Percentiles rank a stretch among this genome's conserved stretches.
Evolutionary conservation across 2,113 vertebrate genomes (phyloP).

Genomic region (Marcusenius ussheri): DNA sequence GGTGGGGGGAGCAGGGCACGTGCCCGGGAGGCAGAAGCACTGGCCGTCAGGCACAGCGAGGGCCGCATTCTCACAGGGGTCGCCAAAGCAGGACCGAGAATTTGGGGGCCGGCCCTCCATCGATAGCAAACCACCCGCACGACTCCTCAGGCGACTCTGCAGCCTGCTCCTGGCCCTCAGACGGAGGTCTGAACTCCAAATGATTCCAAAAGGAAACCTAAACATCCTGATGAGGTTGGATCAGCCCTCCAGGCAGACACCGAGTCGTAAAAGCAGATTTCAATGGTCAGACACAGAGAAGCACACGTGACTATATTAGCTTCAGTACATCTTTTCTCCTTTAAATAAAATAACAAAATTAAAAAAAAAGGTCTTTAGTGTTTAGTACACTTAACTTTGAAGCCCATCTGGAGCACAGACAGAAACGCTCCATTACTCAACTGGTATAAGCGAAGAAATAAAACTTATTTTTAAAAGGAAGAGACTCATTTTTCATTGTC

Average conservation of each 20-base stretch:
- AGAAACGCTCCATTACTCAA: not conserved
- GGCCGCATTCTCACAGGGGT: not conserved
- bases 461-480: not conserved
- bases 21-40: conserved; percentile 38
- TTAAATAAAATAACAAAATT: conserved; percentile 19
- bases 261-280: not conserved
- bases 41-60: not conserved
- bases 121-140: not conserved
- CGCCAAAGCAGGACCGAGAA: not conserved
- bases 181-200: conserved; percentile 41
- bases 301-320: not conserved
- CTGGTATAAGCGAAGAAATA: not conserved
- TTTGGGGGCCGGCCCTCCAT: not conserved
- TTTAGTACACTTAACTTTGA: not conserved
- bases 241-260: not conserved
- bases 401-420: not conserved
- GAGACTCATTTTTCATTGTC: not conserved
- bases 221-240: conserved; percentile 65
- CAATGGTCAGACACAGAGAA: not conserved
- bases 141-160: not conserved
- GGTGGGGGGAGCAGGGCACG: conserved; percentile 28
- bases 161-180: not conserved
- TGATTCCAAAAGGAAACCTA: conserved; percentile 26
- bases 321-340: not conserved
- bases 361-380: conserved; percentile 11